A percentile compares a stretch with the other conserved stretches of the same genome.
These are phyloP conservation scores for Tenthredo notha DNA, from an alignment of 2,888 invertebrate genomes.

Conservation along the genomic window DNA sequence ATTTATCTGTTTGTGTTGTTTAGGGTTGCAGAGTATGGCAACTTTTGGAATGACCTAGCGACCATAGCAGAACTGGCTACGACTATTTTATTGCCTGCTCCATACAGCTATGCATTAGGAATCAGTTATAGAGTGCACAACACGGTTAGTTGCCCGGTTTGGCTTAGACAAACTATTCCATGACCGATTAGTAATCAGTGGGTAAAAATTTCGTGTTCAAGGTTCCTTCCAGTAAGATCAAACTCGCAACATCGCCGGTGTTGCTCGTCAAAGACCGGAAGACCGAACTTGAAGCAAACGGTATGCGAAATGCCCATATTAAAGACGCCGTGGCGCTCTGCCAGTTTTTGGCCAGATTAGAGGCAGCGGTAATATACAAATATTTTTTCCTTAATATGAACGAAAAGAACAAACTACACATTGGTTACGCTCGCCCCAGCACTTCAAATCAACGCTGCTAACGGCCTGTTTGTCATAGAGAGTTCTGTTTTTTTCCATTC, in stretches of 20 bases:
- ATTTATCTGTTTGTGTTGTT: background rate
- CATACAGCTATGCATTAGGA: conserved; percentile 64
- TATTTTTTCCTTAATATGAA: background rate
- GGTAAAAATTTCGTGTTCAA: conserved; percentile 55
- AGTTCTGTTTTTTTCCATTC: too few species aligned
- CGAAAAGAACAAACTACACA: too few species aligned
- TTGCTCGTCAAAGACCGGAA: conserved; percentile 81
- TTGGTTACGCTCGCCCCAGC: too few species aligned
- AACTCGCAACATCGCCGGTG: conserved; percentile 77
- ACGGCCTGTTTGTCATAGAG: too few species aligned
- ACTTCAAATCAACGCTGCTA: too few species aligned
- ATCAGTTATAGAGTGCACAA: conserved; percentile 67
- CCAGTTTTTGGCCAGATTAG: conserved; percentile 62
- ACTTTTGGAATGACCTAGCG: conserved; percentile 67
- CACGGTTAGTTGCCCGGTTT: conserved; percentile 62
- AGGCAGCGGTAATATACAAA: conserved; percentile 60
- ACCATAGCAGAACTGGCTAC: conserved; percentile 58
- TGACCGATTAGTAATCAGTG: background rate
- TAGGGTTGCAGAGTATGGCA: conserved; percentile 62
- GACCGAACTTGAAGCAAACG: conserved; percentile 78
- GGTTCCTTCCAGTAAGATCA: conserved; percentile 71
- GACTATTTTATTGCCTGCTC: conserved; percentile 64
- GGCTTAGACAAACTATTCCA: background rate
- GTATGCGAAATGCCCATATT: conserved; percentile 80
- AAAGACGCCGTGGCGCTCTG: conserved; percentile 78